Conservation (phyloP, 2,797 vertebrate species). For the Valencia hispanica region DNA sequence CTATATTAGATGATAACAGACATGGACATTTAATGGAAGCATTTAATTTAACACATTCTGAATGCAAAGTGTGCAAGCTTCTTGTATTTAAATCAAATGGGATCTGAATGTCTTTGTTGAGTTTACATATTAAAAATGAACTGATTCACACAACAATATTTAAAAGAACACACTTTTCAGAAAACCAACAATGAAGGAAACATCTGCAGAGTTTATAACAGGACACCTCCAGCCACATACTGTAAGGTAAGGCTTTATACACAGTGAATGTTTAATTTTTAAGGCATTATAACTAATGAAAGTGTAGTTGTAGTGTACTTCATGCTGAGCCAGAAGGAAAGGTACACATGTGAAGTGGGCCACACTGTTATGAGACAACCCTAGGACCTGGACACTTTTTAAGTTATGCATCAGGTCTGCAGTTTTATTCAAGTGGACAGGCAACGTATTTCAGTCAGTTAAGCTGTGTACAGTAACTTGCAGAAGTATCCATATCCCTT, state of each 20-base stretch:
- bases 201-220: not conserved
- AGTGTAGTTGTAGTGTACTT: not conserved
- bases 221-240: not conserved
- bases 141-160: not conserved
- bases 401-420: not conserved
- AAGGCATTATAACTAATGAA: slow-evolving; percentile 4
- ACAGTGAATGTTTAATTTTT: slow-evolving; percentile 9
- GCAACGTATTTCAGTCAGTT: not conserved
- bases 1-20: slow-evolving; percentile 34
- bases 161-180: not conserved
- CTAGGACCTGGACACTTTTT: not conserved
- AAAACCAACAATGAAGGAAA: not conserved
- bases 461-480: not conserved
- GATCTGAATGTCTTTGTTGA: not conserved
- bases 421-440: slow-evolving; percentile 5
- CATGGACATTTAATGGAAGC: no score
- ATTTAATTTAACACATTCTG: slow-evolving; percentile 38
- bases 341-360: not conserved
- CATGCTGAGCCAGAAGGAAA: not conserved
- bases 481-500: not conserved
- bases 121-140: slow-evolving; percentile 3
- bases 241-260: not conserved
- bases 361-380: not conserved
- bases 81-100: not conserved
- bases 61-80: slow-evolving; percentile 18